Evolutionary conservation across 2,113 vertebrate genomes (phyloP).

Genomic region (Gymnorhina tibicen): DNA sequence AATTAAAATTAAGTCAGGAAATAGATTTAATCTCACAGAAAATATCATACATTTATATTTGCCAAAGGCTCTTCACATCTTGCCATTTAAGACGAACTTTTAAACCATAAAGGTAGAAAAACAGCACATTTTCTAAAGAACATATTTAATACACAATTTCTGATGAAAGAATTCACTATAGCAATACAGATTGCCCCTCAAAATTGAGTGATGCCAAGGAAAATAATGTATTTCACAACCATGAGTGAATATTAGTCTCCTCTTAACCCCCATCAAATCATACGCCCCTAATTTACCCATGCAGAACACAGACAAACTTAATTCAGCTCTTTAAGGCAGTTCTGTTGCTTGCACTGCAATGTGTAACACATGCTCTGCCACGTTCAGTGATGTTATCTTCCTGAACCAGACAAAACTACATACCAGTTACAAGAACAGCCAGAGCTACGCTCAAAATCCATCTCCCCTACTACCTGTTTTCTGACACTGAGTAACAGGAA

Average conservation of each 20-base stretch:
- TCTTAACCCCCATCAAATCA: neutral
- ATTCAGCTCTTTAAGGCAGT: neutral
- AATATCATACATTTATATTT: neutral
- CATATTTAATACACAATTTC: neutral
- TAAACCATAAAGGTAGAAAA: neutral
- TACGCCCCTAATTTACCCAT: neutral
- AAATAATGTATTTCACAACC: neutral
- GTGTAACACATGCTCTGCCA: neutral
- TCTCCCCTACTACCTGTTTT: neutral
- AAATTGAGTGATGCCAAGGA: neutral
- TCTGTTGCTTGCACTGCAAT: neutral
- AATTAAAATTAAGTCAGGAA: neutral
- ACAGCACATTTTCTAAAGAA: rapidly evolving
- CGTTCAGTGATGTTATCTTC: neutral
- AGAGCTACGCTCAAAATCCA: neutral
- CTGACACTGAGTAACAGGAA: neutral
- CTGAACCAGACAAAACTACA: neutral
- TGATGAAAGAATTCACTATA: neutral
- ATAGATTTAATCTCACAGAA: neutral
- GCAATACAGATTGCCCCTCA: neutral
- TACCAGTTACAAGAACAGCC: neutral
- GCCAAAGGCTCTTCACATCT: neutral
- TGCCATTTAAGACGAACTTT: neutral
- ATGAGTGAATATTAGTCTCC: neutral
- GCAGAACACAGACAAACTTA: neutral